Evolutionary conservation across 2,888 invertebrate species (phyloP).

Genomic region (Cyrtodaria siliqua): DNA sequence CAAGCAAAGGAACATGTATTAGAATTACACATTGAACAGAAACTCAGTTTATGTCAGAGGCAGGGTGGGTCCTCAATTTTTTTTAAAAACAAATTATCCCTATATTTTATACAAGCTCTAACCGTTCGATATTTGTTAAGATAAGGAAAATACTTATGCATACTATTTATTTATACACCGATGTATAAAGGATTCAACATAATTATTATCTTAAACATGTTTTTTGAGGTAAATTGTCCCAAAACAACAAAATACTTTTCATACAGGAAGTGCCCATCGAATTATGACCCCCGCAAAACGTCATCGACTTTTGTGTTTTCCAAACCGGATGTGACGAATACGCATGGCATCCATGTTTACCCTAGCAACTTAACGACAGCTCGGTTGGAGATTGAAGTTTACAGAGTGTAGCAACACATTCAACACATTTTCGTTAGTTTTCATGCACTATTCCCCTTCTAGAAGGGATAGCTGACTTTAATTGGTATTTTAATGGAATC

Average conservation of each 20-base stretch:
- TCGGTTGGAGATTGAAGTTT: conserved; percentile 36
- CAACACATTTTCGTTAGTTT: neutral
- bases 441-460: neutral
- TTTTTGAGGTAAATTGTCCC: no score
- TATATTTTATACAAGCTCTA: no score
- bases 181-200: no score
- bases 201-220: no score
- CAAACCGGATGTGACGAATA: conserved; percentile 76
- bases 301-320: conserved; percentile 62
- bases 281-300: conserved; percentile 67
- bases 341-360: conserved; percentile 69
- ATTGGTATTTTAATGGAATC: conserved; percentile 1
- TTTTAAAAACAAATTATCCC: no score
- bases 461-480: neutral
- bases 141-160: no score
- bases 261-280: conserved; percentile 64
- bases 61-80: no score
- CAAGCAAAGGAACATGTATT: no score
- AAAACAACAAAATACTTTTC: conserved; percentile 25
- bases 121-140: no score
- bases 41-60: no score
- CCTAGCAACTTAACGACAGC: conserved; percentile 78
- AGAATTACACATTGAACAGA: no score
- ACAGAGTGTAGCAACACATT: conserved; percentile 15
- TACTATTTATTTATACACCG: conserved; percentile 1